Evolutionary conservation across 2,888 invertebrate species (phyloP), one percentile per base, ranked within the genome.

Genomic region (Caenorhabditis sinica): DNA sequence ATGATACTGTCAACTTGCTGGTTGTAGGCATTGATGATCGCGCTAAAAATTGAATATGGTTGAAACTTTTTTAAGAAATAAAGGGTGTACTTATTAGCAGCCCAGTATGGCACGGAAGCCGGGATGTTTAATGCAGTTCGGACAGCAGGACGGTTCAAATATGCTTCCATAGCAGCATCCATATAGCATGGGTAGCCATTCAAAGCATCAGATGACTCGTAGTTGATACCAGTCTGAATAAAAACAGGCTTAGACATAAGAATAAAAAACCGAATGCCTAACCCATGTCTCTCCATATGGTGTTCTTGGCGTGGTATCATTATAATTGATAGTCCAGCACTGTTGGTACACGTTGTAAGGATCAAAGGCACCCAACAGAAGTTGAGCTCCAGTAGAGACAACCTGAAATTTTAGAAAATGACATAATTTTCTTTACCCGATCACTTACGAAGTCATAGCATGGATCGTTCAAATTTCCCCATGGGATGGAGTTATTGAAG

Each of bases 91-190:
- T 83, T 83, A 28, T 85, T 76, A 15, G 61, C 82, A 25, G 53
- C 36, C 85, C 86, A 88, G 13, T 20, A 17, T 17, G 58, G 71
- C 1, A 83, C 83, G 15, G 69, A 56, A 8, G 49, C 76, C 2
- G 90, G 89, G 65, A 92, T 88, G 72, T 92, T 89, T 61, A 92
- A 73, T 8, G 92, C 92, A 20, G 51, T 80, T 65, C 88, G 77
- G 11, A 92, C 91, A 8, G 82, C 85, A 20, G 76, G 74, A 0
- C 72, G 60, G 63, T 92, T 90, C 63, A 92, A 69, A 82, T 92
- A 92, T 4, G 60, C 86, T 28, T 73, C 61, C 68, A 90, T 71
- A 2, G 89, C 90, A 23, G 73, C 71, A 28, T 88, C 86, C 80
- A 86, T 82, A 65, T 90, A 89, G 72, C 92, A 92, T 36, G 88